Evolutionary conservation across 2,113 vertebrate genomes (phyloP).

Genomic region (Peromyscus polionotus): DNA sequence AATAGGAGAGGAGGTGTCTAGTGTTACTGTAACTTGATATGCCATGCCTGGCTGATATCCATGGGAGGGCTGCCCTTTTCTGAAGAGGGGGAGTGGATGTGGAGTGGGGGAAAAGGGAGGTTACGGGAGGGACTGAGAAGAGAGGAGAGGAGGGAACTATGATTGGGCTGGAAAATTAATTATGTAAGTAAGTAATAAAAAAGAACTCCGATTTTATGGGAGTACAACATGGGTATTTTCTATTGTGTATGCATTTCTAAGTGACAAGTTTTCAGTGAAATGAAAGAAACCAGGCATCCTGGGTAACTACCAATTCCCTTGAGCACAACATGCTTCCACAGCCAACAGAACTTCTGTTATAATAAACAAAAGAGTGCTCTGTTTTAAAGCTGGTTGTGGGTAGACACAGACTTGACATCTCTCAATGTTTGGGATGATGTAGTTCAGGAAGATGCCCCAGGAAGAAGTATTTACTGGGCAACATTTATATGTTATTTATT

Average conservation of each 20-base stretch:
- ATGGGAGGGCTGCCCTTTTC: too few relatives aligned
- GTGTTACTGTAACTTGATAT: too few relatives aligned
- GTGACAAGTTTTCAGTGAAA: neutral
- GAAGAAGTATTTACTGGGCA: neutral
- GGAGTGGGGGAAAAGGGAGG: neutral
- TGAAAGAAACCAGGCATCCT: neutral
- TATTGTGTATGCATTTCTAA: neutral
- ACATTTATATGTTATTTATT: neutral
- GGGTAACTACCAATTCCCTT: neutral
- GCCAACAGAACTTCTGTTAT: neutral
- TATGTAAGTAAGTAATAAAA: neutral
- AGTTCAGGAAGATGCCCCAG: neutral
- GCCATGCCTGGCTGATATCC: too few relatives aligned
- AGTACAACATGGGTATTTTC: neutral
- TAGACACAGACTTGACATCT: neutral
- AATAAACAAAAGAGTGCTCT: neutral
- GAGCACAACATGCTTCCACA: neutral
- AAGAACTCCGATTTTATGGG: neutral
- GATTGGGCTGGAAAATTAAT: neutral
- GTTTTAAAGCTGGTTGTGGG: neutral
- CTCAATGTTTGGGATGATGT: neutral
- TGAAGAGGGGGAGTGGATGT: neutral
- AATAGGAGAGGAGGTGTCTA: too few relatives aligned
- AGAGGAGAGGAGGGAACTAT: neutral
- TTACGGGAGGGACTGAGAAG: neutral